phyloP scores from a whole-genome alignment of 2,113 vertebrate species.

The Copsychus sechellarum region DNA sequence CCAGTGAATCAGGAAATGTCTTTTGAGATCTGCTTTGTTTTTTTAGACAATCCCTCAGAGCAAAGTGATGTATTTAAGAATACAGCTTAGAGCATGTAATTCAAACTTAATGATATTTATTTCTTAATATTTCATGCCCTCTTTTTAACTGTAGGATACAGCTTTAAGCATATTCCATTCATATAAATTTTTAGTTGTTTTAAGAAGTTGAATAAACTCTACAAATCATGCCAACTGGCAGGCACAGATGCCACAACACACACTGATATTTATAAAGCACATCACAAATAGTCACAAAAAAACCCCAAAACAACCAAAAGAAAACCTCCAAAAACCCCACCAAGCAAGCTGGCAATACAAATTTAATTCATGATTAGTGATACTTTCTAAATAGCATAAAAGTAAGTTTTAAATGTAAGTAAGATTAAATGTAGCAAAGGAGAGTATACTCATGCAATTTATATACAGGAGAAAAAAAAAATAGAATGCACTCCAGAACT shows the following conservation, averaged over 20 bases:
- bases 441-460: neutral
- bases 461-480: neutral
- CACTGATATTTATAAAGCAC: slow-evolving; percentile 43
- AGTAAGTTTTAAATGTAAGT: neutral
- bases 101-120: neutral
- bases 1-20: neutral
- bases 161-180: neutral
- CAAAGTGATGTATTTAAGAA: neutral
- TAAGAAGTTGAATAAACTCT: slow-evolving; percentile 42
- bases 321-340: neutral
- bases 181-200: neutral
- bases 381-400: neutral
- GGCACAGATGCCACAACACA: slow-evolving; percentile 22
- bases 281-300: slow-evolving; percentile 22
- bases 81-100: neutral
- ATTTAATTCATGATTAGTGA: neutral
- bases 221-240: slow-evolving; percentile 47
- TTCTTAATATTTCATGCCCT: neutral
- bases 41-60: neutral
- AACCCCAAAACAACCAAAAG: rapidly evolving
- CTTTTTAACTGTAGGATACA: neutral
- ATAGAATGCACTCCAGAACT: neutral
- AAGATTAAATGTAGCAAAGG: neutral
- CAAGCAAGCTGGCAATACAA: neutral
- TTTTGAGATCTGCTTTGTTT: neutral